Percentiles rank a stretch among this genome's conserved stretches.
Evolutionary conservation across 2,888 invertebrate genomes (phyloP).

Genomic region (Scrobipalpa costella): DNA sequence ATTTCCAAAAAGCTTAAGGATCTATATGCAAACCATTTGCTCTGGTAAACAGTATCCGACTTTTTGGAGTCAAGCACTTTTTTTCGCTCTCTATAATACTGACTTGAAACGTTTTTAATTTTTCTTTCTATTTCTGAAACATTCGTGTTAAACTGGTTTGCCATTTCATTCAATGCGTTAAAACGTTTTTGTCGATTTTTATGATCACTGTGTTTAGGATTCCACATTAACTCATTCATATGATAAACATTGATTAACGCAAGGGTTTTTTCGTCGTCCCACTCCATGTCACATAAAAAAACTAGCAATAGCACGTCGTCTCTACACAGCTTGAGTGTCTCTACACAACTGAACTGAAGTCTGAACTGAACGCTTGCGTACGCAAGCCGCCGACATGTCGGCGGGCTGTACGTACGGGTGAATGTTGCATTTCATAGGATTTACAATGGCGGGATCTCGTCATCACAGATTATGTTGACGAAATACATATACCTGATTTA

Average conservation of each 20-base stretch:
- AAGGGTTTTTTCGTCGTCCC: neutral
- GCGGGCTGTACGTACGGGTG: neutral
- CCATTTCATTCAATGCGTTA: neutral
- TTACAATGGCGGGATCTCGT: too few relatives aligned
- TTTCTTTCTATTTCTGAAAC: conserved; percentile 31
- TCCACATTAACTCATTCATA: neutral
- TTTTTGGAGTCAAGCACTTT: neutral
- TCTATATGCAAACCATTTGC: too few relatives aligned
- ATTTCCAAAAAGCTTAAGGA: too few relatives aligned
- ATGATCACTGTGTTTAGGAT: neutral
- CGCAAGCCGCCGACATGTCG: neutral
- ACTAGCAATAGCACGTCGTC: neutral
- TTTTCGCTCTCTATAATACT: conserved; percentile 31
- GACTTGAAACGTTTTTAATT: conserved; percentile 33
- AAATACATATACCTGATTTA: neutral
- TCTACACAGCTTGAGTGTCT: neutral
- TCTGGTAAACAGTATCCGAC: neutral
- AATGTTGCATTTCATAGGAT: neutral
- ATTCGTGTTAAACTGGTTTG: conserved; percentile 27
- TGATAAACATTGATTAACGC: neutral
- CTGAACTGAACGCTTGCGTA: neutral
- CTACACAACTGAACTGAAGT: neutral
- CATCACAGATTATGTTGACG: too few relatives aligned
- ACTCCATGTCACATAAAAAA: neutral
- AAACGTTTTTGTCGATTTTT: neutral